These are phyloP conservation scores for Eulemur macaco DNA, from an alignment of 2,113 vertebrate species.

Conservation along the genomic window DNA sequence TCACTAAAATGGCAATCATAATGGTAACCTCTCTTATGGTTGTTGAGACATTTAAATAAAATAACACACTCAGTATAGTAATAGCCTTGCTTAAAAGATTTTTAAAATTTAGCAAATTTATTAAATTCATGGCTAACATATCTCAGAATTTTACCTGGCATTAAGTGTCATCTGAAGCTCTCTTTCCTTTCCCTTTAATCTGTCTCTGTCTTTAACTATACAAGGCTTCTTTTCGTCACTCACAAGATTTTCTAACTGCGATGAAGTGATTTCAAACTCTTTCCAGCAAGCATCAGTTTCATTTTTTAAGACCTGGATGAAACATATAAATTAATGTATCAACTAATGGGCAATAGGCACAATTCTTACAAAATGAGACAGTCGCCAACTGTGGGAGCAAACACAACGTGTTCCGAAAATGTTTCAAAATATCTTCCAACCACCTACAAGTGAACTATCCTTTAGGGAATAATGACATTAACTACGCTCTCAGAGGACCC, in stretches of 20 bases:
- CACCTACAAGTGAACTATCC: neutral
- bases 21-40: neutral
- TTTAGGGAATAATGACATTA: neutral
- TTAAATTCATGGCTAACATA: neutral
- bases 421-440: neutral
- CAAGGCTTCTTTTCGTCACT: constrained; percentile 75
- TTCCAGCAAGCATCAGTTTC: constrained; percentile 87
- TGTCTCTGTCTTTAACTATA: constrained; percentile 78
- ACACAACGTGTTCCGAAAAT: constrained; percentile 20
- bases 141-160: constrained; percentile 83
- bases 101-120: neutral
- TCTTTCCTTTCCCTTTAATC: constrained; percentile 85
- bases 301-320: constrained; percentile 85
- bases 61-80: neutral
- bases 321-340: neutral
- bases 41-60: neutral
- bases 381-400: neutral
- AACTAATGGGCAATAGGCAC: neutral
- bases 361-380: constrained; percentile 14
- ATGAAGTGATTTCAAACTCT: constrained; percentile 83
- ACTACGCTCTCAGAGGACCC: neutral
- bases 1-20: neutral
- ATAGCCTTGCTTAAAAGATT: neutral
- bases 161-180: constrained; percentile 85
- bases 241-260: constrained; percentile 79